A percentile compares a stretch with the other conserved stretches of the same genome.
These are phyloP conservation scores for Acipenser oxyrinchus DNA, from an alignment of 2,797 vertebrate genomes.

Conservation along the genomic window DNA sequence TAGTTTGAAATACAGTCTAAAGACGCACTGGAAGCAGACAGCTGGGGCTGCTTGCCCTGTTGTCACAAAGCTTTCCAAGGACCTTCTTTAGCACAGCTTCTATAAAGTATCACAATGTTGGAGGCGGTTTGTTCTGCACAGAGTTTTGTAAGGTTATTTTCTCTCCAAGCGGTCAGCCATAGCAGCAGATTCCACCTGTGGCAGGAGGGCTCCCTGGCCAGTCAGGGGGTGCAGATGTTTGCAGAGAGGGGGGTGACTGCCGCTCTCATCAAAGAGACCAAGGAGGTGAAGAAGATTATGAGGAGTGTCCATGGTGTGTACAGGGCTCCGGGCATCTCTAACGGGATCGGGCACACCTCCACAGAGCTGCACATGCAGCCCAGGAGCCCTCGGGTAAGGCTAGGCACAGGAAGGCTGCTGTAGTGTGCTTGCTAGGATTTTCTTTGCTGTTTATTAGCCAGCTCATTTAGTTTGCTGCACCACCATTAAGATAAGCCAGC, in stretches of 20 bases:
- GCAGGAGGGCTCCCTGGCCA: slow-evolving; percentile 56
- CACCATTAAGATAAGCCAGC: too few relatives aligned
- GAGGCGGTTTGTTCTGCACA: too few relatives aligned
- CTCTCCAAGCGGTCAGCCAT: slow-evolving; percentile 57
- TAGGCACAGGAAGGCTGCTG: slow-evolving; percentile 1
- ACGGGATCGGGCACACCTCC: slow-evolving; percentile 67
- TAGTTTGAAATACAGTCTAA: too few relatives aligned
- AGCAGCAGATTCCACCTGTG: slow-evolving; percentile 60
- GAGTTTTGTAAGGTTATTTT: neutral
- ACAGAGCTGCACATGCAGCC: slow-evolving; percentile 60
- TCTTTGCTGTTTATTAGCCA: too few relatives aligned
- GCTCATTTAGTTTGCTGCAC: too few relatives aligned
- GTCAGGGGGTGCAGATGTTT: slow-evolving; percentile 58
- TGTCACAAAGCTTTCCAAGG: too few relatives aligned
- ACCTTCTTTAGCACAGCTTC: too few relatives aligned
- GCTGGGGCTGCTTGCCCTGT: too few relatives aligned
- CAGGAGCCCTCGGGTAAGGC: slow-evolving; percentile 57
- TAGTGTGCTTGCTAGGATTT: too few relatives aligned
- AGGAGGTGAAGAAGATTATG: slow-evolving; percentile 50
- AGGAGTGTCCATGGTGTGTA: slow-evolving; percentile 54
- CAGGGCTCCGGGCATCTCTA: slow-evolving; percentile 60
- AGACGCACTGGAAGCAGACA: too few relatives aligned
- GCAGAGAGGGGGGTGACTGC: slow-evolving; percentile 63
- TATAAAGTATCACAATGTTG: too few relatives aligned
- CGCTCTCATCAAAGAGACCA: slow-evolving; percentile 60